Conservation (phyloP, 2,888 invertebrate genomes). For the Maniola hyperantus region DNA sequence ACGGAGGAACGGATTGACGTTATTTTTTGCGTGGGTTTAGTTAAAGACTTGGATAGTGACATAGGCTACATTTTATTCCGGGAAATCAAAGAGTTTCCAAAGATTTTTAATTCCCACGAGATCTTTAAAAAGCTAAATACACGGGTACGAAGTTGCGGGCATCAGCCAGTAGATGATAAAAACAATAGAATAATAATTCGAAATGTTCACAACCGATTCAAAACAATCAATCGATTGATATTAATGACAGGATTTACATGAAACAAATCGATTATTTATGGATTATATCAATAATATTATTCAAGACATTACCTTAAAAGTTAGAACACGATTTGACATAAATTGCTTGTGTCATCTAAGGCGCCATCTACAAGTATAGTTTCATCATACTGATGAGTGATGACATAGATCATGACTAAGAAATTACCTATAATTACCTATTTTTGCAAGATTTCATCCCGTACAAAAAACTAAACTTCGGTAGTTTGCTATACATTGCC, state of each 20-base stretch:
- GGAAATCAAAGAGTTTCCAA: too few species aligned
- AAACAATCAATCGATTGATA: background rate
- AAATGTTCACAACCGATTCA: background rate
- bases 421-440: background rate
- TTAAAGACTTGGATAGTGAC: too few species aligned
- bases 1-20: too few species aligned
- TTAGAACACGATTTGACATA: slow-evolving; percentile 2
- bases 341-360: background rate
- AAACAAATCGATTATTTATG: background rate
- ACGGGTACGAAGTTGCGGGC: too few species aligned
- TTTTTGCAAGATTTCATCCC: background rate
- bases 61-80: too few species aligned
- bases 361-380: background rate
- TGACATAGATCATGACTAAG: background rate
- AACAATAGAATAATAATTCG: too few species aligned
- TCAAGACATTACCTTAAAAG: slow-evolving; percentile 8
- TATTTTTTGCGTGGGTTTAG: too few species aligned
- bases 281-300: background rate
- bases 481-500: too few species aligned
- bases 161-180: too few species aligned
- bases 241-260: slow-evolving; percentile 6
- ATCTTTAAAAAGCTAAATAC: too few species aligned
- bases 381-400: background rate
- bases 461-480: background rate
- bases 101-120: too few species aligned